phyloP scores from a whole-genome alignment of 1,140 invertebrate species.

The Trypoxylus dichotomus region DNA sequence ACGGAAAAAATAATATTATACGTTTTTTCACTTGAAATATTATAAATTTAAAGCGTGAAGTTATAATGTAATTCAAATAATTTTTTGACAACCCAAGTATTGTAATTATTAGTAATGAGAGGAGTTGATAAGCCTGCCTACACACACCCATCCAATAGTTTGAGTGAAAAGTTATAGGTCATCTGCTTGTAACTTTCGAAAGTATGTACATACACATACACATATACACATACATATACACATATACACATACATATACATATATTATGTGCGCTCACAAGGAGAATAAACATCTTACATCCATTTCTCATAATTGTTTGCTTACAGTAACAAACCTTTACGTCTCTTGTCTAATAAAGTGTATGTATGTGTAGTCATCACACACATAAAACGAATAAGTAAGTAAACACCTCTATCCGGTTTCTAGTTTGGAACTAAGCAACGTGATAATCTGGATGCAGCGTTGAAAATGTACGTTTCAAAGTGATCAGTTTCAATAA shows the following conservation, averaged over 20 bases:
- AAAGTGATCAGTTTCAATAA: neutral
- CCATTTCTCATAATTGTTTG: neutral
- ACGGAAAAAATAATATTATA: too few species aligned
- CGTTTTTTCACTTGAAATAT: too few species aligned
- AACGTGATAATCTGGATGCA: neutral
- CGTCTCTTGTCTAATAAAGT: neutral
- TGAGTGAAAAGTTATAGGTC: too few species aligned
- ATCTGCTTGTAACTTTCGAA: too few species aligned
- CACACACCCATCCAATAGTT: too few species aligned
- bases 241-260: neutral
- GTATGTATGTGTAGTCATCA: neutral
- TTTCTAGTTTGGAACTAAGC: neutral
- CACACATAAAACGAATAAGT: neutral
- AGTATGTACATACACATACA: neutral
- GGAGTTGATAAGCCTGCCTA: too few species aligned
- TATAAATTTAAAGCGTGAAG: too few species aligned
- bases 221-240: neutral
- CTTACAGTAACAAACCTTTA: neutral
- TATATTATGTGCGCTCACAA: too few species aligned
- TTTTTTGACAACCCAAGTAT: too few species aligned
- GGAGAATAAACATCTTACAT: neutral
- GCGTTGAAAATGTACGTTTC: neutral
- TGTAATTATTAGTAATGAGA: too few species aligned
- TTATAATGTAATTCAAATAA: too few species aligned
- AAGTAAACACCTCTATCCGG: slow-evolving; percentile 6